Conservation (phyloP, 2,113 vertebrate species). For the Microcebus tavaratra region DNA sequence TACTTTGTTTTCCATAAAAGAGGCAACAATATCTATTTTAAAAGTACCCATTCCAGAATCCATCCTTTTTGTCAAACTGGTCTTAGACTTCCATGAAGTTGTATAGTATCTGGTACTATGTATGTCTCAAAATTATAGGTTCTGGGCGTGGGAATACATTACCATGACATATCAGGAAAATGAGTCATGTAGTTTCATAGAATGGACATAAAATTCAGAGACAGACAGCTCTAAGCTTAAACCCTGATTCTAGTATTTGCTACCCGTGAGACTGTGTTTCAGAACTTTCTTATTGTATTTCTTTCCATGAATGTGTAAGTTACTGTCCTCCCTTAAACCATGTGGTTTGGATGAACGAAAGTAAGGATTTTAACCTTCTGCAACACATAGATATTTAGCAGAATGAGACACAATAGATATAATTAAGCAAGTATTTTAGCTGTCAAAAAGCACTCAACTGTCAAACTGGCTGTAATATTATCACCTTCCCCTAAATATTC, state of each 20-base stretch:
- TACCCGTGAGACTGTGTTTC: neutral
- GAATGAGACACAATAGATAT: neutral
- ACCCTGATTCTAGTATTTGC: neutral
- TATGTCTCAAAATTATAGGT: neutral
- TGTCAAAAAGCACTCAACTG: neutral
- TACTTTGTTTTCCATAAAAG: neutral
- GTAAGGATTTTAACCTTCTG: neutral
- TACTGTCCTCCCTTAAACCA: neutral
- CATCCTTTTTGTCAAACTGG: neutral
- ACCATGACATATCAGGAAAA: neutral
- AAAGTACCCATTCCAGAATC: neutral
- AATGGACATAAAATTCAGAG: neutral
- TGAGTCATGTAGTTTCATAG: neutral
- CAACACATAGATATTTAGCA: neutral
- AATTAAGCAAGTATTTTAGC: neutral
- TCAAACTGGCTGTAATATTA: neutral
- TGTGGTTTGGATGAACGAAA: neutral
- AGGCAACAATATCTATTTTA: neutral
- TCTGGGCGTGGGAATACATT: neutral
- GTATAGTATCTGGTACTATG: neutral
- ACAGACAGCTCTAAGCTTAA: neutral
- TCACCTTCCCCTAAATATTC: neutral
- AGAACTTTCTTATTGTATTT: neutral
- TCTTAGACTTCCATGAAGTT: neutral
- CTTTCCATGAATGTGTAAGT: neutral